Evolutionary conservation across 1,140 invertebrate species (phyloP).

Genomic region (Acromyrmex echinatior): DNA sequence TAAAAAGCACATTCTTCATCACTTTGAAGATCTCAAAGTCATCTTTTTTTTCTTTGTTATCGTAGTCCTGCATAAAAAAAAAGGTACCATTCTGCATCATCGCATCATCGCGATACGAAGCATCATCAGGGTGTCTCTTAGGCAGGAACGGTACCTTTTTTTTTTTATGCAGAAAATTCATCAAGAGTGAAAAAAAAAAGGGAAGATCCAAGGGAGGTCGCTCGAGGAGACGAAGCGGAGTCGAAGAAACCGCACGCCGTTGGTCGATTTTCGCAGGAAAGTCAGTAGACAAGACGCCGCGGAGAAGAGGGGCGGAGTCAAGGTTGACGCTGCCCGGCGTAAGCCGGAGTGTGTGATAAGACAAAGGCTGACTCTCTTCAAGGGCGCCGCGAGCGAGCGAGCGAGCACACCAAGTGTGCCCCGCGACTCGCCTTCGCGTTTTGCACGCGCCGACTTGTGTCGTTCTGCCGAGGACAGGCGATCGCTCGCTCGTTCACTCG

Average conservation of each 20-base stretch:
- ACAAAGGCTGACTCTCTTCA: conserved; percentile 84
- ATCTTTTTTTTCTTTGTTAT: neutral
- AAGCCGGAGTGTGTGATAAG: conserved; percentile 82
- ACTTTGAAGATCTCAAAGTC: neutral
- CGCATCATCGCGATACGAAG: too few relatives aligned
- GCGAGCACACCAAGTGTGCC: neutral
- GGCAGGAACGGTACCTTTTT: too few relatives aligned
- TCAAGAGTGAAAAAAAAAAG: neutral
- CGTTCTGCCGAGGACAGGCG: conserved; percentile 52
- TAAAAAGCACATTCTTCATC: neutral
- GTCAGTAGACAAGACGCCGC: conserved; percentile 77
- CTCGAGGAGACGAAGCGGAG: neutral
- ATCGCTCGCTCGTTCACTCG: neutral
- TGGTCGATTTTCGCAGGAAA: conserved; percentile 82
- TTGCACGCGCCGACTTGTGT: conserved; percentile 72
- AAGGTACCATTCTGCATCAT: neutral
- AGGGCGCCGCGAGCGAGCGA: conserved; percentile 74
- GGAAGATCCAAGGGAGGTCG: neutral
- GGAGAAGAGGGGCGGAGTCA: conserved; percentile 79
- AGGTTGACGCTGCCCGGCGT: conserved; percentile 81
- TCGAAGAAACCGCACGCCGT: conserved; percentile 38
- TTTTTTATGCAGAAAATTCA: too few relatives aligned
- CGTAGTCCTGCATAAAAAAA: neutral
- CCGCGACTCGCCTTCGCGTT: conserved; percentile 54
- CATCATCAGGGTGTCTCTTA: too few relatives aligned